Percentiles rank a stretch among this genome's conserved stretches.
phyloP scores from a whole-genome alignment of 2,888 invertebrate genomes.

The Pecten maximus region DNA sequence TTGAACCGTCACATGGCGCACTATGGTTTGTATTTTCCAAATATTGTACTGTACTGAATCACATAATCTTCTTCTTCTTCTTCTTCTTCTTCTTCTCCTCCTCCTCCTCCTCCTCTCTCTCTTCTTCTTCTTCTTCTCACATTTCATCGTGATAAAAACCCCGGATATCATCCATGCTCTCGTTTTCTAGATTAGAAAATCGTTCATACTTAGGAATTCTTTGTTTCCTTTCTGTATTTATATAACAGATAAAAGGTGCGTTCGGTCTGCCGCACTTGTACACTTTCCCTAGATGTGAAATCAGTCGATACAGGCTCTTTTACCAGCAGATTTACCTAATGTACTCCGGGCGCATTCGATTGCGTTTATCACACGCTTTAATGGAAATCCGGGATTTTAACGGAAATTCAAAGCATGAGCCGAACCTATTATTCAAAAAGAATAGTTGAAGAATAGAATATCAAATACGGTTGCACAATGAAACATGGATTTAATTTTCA shows the following conservation, averaged over 20 bases:
- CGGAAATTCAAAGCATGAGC: conserved; percentile 30
- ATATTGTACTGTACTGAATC: no score
- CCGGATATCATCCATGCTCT: background rate
- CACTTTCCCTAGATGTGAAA: background rate
- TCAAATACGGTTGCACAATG: conserved; percentile 17
- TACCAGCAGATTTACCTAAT: conserved; percentile 21
- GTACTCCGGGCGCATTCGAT: background rate
- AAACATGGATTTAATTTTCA: conserved; percentile 2
- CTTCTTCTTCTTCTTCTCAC: no score
- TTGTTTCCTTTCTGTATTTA: background rate
- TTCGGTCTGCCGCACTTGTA: background rate
- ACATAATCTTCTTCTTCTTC: no score
- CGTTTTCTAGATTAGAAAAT: conserved; percentile 9
- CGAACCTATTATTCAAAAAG: conserved; percentile 23
- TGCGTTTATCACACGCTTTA: background rate
- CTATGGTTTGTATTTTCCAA: no score
- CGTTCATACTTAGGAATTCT: background rate
- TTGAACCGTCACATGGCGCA: no score
- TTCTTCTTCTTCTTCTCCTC: no score
- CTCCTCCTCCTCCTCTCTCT: no score
- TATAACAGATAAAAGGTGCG: background rate
- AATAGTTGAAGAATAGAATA: conserved; percentile 4
- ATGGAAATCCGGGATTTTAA: conserved; percentile 19
- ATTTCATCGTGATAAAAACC: no score
- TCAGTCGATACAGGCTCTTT: background rate